Evolutionary conservation across 2,797 vertebrate species (phyloP).

Genomic region (Petrocephalus sullivani): DNA sequence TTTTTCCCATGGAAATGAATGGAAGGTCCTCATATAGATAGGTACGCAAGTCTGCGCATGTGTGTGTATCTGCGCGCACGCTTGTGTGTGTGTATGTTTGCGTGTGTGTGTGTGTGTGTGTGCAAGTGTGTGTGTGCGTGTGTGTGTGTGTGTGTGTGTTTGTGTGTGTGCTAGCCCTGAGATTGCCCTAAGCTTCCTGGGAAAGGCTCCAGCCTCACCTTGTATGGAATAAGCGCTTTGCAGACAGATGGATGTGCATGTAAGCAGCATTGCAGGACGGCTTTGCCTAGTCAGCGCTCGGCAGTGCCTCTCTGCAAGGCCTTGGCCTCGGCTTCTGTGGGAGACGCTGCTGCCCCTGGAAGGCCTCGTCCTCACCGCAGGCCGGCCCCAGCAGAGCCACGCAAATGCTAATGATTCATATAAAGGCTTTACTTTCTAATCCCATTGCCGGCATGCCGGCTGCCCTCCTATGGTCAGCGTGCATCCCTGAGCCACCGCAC

Average conservation of each 20-base stretch:
- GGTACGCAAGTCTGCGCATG: not conserved
- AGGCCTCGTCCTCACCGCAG: not conserved
- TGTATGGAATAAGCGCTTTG: not conserved
- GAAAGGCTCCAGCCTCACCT: not conserved
- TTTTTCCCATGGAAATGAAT: no score
- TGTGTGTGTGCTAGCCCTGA: not conserved
- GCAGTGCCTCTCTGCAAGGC: not conserved
- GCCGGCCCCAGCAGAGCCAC: not conserved
- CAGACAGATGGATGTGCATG: not conserved
- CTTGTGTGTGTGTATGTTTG: no score
- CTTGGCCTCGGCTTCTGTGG: not conserved
- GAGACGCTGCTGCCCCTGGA: not conserved
- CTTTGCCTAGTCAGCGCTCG: not conserved
- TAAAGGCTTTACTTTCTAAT: not conserved
- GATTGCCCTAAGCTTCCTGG: not conserved
- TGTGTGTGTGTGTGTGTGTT: not conserved
- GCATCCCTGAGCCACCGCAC: not conserved
- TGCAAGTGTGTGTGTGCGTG: not conserved
- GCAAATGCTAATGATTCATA: not conserved
- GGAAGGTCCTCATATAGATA: no score
- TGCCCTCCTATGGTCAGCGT: not conserved
- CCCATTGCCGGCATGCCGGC: not conserved
- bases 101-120: no score
- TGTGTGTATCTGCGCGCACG: no score
- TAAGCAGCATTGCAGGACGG: not conserved